phyloP scores from a whole-genome alignment of 1,140 invertebrate species.

The Apocrypta bakeri region DNA sequence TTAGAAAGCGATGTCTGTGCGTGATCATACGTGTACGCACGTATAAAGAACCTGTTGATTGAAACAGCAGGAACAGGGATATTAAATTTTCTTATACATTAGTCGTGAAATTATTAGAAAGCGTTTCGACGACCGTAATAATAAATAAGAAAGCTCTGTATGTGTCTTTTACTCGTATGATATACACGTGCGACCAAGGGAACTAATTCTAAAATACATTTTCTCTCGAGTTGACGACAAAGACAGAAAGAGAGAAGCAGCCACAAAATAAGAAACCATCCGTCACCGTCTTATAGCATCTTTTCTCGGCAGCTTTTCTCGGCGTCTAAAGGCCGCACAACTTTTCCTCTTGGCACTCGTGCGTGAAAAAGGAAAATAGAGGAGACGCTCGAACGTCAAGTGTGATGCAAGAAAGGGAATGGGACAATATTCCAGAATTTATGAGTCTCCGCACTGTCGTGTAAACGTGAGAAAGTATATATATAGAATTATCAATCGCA shows the following conservation, averaged over 20 bases:
- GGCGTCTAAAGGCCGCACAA: no score
- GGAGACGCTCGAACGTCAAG: neutral
- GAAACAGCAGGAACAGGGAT: no score
- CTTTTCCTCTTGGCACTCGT: constrained; percentile 1
- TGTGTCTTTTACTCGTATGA: neutral
- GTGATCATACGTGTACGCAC: neutral
- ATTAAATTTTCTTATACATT: no score
- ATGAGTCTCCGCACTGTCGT: neutral
- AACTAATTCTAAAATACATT: neutral
- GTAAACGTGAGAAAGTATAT: no score
- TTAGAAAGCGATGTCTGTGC: neutral
- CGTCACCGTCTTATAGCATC: constrained; percentile 20
- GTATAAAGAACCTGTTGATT: constrained; percentile 7
- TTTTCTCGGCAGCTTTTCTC: neutral
- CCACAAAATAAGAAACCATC: constrained; percentile 37
- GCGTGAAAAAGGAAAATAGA: neutral
- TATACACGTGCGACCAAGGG: neutral
- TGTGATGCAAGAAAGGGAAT: neutral
- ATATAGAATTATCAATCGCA: no score
- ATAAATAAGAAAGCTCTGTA: no score
- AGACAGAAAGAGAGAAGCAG: neutral
- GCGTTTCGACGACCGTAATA: no score
- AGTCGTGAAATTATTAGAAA: no score
- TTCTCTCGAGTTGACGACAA: neutral
- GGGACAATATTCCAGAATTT: neutral